phyloP scores from a whole-genome alignment of 2,888 invertebrate genomes.

The Patella caerulea region DNA sequence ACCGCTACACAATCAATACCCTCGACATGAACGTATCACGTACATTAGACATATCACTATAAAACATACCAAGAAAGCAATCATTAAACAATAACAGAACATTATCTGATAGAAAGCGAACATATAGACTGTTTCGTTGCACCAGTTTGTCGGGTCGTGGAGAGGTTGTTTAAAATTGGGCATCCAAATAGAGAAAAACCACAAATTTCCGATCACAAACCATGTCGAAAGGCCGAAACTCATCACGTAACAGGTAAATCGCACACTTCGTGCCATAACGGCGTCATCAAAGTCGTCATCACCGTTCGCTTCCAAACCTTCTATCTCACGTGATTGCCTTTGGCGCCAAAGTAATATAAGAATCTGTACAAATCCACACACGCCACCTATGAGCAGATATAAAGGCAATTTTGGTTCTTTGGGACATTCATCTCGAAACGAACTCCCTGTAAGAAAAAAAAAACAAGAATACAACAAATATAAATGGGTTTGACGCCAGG shows the following conservation, averaged over 20 bases:
- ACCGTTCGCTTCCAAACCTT: slow-evolving; percentile 65
- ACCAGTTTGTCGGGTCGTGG: not conserved
- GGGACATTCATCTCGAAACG: slow-evolving; percentile 84
- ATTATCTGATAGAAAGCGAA: not conserved
- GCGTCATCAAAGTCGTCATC: slow-evolving; percentile 85
- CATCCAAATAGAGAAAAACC: not conserved
- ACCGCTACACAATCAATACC: too few species aligned
- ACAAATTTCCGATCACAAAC: not conserved
- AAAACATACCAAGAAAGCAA: not conserved
- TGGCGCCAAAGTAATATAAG: slow-evolving; percentile 78
- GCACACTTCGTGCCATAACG: slow-evolving; percentile 73
- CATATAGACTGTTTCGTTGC: slow-evolving; percentile 8
- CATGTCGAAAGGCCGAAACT: not conserved
- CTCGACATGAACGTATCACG: not conserved
- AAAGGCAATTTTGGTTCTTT: slow-evolving; percentile 82
- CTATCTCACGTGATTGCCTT: slow-evolving; percentile 76
- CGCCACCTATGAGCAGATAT: slow-evolving; percentile 87
- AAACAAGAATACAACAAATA: not conserved
- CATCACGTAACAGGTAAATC: not conserved
- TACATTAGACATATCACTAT: not conserved
- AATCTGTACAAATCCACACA: slow-evolving; percentile 79
- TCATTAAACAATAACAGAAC: not conserved
- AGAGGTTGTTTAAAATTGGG: not conserved
- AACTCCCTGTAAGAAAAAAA: slow-evolving; percentile 77
- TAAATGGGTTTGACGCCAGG: not conserved